These are phyloP conservation scores for Cancer borealis DNA, from an alignment of 2,888 invertebrate species.

Conservation along the genomic window DNA sequence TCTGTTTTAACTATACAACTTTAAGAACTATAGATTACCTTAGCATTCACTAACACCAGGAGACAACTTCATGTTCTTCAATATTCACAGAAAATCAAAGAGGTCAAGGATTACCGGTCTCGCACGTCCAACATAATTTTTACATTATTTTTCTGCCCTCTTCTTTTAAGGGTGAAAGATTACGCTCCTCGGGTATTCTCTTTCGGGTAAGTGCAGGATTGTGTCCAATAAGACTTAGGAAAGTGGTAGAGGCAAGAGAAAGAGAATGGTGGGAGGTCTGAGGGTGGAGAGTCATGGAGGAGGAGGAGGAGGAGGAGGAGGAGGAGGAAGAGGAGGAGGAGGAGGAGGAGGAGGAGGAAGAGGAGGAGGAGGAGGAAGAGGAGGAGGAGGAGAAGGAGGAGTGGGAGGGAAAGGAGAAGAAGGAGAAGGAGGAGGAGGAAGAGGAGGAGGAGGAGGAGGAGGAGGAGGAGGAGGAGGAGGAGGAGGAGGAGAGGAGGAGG, in stretches of 20 bases:
- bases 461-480: background rate
- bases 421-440: too few species aligned
- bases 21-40: too few species aligned
- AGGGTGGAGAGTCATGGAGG: background rate
- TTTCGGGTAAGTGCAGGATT: conserved; percentile 12
- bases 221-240: conserved; percentile 2
- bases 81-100: background rate
- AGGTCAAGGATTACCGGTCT: background rate
- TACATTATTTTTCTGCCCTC: background rate
- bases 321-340: background rate
- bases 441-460: too few species aligned
- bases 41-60: too few species aligned
- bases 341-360: background rate
- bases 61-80: too few species aligned
- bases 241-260: background rate
- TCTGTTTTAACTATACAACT: too few species aligned
- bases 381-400: too few species aligned
- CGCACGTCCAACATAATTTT: background rate
- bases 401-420: too few species aligned
- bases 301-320: background rate
- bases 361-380: too few species aligned
- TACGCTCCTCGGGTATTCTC: background rate
- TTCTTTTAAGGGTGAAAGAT: conserved; percentile 11
- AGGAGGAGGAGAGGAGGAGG: background rate
- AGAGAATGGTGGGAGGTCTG: background rate